Percentiles rank a stretch among this genome's conserved stretches.
phyloP scores from a whole-genome alignment of 2,888 invertebrate genomes.

The Thelaira solivaga region DNA sequence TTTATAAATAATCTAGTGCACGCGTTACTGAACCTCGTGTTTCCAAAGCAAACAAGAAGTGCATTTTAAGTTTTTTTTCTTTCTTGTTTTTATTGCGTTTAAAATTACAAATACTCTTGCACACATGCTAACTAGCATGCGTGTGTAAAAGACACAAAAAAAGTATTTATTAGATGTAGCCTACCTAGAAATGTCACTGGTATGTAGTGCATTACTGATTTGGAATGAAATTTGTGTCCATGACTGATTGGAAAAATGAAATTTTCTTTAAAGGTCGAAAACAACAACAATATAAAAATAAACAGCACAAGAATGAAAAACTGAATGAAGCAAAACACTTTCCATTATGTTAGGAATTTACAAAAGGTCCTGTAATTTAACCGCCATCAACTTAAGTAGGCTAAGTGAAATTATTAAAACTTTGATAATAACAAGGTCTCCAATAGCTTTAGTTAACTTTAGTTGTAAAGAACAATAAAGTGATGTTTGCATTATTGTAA shows the following conservation, averaged over 20 bases:
- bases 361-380: too few relatives aligned
- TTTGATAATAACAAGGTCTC: too few relatives aligned
- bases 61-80: too few relatives aligned
- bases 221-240: slow-evolving; percentile 17
- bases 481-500: too few relatives aligned
- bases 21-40: slow-evolving; percentile 38
- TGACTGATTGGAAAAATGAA: slow-evolving; percentile 36
- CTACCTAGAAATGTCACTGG: slow-evolving; percentile 51
- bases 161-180: neutral
- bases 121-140: neutral
- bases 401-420: too few relatives aligned
- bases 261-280: slow-evolving; percentile 2
- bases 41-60: slow-evolving; percentile 9
- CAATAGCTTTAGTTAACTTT: too few relatives aligned
- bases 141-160: neutral
- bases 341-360: slow-evolving; percentile 12
- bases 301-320: neutral
- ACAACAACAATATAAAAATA: neutral
- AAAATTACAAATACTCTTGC: neutral
- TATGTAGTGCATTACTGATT: slow-evolving; percentile 51
- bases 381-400: too few relatives aligned
- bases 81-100: neutral
- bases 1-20: slow-evolving; percentile 47
- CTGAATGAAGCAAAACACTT: neutral
- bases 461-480: too few relatives aligned